These are phyloP conservation scores for Stegophylla sp. DNA, from an alignment of 2,888 invertebrate species.

Conservation along the genomic window DNA sequence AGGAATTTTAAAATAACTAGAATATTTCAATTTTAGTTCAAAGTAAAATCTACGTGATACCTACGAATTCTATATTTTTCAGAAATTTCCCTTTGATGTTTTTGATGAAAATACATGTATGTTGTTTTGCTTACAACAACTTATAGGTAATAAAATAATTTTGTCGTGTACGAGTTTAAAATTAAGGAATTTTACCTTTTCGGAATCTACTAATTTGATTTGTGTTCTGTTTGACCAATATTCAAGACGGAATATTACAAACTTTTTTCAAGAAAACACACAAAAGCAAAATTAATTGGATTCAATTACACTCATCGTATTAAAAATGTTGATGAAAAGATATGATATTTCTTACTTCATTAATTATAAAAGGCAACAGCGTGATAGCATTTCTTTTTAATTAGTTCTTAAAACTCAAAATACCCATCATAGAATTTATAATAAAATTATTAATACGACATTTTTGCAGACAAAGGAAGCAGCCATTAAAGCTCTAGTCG, in stretches of 20 bases:
- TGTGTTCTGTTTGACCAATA: background rate
- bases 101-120: too few relatives aligned
- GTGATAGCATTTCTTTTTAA: background rate
- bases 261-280: background rate
- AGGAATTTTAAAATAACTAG: too few relatives aligned
- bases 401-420: too few relatives aligned
- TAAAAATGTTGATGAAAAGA: background rate
- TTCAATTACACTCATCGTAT: background rate
- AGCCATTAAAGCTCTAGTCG: conserved; percentile 87
- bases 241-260: background rate
- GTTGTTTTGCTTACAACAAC: background rate
- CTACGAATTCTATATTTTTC: too few relatives aligned
- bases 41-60: too few relatives aligned
- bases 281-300: background rate
- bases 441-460: background rate
- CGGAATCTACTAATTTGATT: background rate
- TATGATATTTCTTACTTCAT: background rate
- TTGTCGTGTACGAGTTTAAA: background rate
- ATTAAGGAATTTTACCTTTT: background rate
- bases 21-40: too few relatives aligned
- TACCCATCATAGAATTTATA: too few relatives aligned
- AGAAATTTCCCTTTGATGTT: too few relatives aligned
- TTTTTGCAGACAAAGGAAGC: conserved; percentile 86
- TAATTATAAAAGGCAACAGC: background rate
- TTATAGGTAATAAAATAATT: background rate